Evolutionary conservation across 2,113 vertebrate species (phyloP).

Genomic region (Scalopus aquaticus): DNA sequence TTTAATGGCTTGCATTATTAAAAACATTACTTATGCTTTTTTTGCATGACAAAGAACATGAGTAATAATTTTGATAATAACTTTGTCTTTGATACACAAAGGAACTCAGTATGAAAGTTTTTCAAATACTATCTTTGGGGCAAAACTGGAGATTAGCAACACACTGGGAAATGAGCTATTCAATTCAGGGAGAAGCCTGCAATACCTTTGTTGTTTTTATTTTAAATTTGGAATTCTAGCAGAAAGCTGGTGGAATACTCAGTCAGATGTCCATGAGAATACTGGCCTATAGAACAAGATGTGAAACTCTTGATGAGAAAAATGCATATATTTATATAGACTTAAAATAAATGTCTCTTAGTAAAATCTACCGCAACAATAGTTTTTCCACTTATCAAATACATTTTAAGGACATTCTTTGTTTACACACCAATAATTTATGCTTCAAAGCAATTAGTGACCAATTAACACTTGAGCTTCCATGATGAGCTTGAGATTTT

Average conservation of each 20-base stretch:
- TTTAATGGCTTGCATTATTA: conserved; percentile 79
- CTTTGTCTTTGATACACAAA: conserved; percentile 78
- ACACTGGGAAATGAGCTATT: conserved; percentile 66
- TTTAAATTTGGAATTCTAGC: conserved; percentile 31
- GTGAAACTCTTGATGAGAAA: not conserved
- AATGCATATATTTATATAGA: not conserved
- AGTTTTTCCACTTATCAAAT: not conserved
- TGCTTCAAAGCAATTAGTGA: not conserved
- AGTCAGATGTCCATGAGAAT: not conserved
- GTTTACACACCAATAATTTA: not conserved
- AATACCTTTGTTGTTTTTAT: not conserved
- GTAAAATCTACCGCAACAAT: not conserved
- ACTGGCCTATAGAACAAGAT: not conserved
- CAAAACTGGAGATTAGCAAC: conserved; percentile 71
- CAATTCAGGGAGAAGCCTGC: not conserved
- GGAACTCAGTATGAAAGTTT: conserved; percentile 71
- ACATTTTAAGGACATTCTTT: not conserved
- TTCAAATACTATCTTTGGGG: conserved; percentile 73
- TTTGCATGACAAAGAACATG: conserved; percentile 79
- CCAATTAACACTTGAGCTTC: conserved; percentile 6
- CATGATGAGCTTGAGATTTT: not conserved
- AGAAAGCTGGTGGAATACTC: not conserved
- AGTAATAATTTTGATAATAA: conserved; percentile 81
- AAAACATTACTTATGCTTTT: conserved; percentile 81
- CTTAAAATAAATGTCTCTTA: not conserved